Evolutionary conservation across 2,888 invertebrate genomes (phyloP).

Genomic region (Heliconius ismenius): DNA sequence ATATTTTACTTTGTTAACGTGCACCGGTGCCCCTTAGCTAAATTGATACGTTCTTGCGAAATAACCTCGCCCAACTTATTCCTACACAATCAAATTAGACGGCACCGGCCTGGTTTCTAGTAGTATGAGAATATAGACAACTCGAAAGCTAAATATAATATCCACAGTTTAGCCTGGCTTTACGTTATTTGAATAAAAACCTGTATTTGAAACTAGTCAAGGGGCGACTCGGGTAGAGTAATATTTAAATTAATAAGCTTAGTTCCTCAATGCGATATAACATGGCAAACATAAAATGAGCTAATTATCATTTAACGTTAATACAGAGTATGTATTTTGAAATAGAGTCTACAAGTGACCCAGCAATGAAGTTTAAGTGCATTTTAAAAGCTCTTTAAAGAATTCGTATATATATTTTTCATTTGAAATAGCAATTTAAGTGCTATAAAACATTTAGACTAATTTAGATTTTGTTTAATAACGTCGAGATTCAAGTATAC

Average conservation of each 20-base stretch:
- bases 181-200: background rate
- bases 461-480: background rate
- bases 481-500: background rate
- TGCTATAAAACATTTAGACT: background rate
- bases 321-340: conserved; percentile 24
- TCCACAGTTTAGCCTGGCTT: conserved; percentile 4
- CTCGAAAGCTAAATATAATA: conserved; percentile 27
- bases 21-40: conserved; percentile 63
- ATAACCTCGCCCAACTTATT: conserved; percentile 77
- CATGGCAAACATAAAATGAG: conserved; percentile 15
- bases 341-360: conserved; percentile 36
- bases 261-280: background rate
- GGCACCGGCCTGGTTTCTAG: conserved; percentile 53
- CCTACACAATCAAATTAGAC: conserved; percentile 68
- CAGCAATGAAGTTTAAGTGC: conserved; percentile 30
- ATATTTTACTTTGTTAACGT: conserved; percentile 68
- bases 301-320: conserved; percentile 32
- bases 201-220: background rate
- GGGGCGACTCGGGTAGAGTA: background rate
- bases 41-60: conserved; percentile 79
- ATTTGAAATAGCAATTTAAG: conserved; percentile 24
- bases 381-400: conserved; percentile 34
- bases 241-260: conserved; percentile 5
- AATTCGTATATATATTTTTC: conserved; percentile 24
- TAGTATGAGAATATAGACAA: conserved; percentile 54